Base-by-base conservation (phyloP, 2,797 vertebrate species). In the Rhadinocentrus ornatus region DNA sequence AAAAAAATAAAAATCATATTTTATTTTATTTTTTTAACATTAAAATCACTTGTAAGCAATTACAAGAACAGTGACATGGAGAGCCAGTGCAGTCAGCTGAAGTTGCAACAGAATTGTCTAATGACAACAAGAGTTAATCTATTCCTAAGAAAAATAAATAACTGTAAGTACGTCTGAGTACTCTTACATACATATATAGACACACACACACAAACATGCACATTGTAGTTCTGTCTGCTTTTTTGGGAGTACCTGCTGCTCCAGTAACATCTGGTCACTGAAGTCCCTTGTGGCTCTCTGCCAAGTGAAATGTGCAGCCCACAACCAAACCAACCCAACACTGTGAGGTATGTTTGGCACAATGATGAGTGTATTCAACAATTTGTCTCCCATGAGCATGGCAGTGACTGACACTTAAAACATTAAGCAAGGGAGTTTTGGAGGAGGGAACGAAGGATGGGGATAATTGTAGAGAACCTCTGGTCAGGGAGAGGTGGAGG, bases 231-330 rank as follows among this genome's bases (percentile, higher is more conserved):
- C 75, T 12, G 71, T 81, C 82, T 90, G 87, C 69, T 77, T 82
- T 73, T 66, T 70, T 61, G 76, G 78, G 84, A 89, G 76, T 71
- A 71, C 75, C 82, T 73, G 75, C 71, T 12, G 72, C 74, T 89
- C 73, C 84, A 75, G 71, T 62, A 91, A 88, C 89, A 92, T 86
- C 84, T 93, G 91, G 81, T 90, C 34, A 4, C 71, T 66, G 70
- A 67, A 39, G 54, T 86, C 86, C 83, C 89, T 76, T 3, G 80
- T 86, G 86, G 73, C 62, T 57, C 29, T 72, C 61, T 69, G 83
- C 86, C 83, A 81, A 77, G 63, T 41, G 4, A 78, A 89, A 81
- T 69, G 71, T 85, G 80, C 67, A 83, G 66, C 75, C 71, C 32
- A 63, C 15, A 66, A 74, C 76, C 81, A 83, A 85, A 81, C 66